A percentile compares a stretch with the other conserved stretches of the same genome.
Evolutionary conservation across 2,888 invertebrate species (phyloP).

Genomic region (Drosophila bunnanda): DNA sequence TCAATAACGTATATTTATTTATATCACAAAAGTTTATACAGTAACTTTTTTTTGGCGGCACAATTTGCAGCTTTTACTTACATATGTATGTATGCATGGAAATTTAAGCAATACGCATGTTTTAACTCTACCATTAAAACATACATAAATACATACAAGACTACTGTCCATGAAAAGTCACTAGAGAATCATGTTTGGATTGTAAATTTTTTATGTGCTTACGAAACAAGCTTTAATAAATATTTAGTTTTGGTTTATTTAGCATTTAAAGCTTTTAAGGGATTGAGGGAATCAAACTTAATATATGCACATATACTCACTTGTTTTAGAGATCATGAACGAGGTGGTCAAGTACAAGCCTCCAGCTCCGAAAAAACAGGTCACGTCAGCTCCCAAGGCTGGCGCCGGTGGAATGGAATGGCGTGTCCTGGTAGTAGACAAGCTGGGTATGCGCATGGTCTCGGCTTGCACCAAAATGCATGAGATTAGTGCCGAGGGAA

Average conservation of each 20-base stretch:
- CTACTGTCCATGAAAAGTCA: background rate
- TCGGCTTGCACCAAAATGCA: conserved; percentile 99
- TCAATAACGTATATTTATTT: background rate
- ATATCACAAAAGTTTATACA: background rate
- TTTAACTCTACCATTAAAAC: background rate
- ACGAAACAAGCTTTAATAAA: background rate
- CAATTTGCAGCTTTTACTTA: background rate
- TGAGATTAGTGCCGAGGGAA: conserved; percentile 98
- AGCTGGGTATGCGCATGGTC: conserved; percentile 99
- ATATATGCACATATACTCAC: conserved; percentile 42
- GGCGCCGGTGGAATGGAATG: conserved; percentile 87
- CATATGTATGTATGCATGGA: background rate
- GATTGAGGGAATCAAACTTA: background rate
- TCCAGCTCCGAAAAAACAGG: conserved; percentile 86
- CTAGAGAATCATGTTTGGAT: background rate
- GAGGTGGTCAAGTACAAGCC: conserved; percentile 96
- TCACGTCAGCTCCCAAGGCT: conserved; percentile 77
- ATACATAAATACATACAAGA: background rate
- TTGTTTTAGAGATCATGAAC: conserved; percentile 95
- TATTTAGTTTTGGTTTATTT: background rate
- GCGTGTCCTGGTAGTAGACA: conserved; percentile 98
- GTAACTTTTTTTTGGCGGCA: background rate
- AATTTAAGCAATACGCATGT: conserved; percentile 9
- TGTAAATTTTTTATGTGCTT: background rate
- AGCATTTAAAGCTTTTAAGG: background rate